Conservation (phyloP, 2,113 vertebrate genomes). For the Limanda limanda region DNA sequence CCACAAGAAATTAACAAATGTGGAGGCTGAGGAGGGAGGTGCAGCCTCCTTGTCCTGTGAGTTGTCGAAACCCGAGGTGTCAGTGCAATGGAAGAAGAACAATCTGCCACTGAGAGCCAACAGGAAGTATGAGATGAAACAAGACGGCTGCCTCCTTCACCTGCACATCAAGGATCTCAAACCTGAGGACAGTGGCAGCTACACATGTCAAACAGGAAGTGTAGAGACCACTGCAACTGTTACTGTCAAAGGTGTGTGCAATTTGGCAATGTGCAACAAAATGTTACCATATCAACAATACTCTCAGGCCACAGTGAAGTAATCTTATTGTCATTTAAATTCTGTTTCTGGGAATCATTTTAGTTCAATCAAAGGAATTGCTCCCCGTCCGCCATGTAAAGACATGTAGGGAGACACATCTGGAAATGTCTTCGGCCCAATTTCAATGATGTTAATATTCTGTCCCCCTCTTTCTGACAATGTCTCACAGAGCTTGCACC, state of each 20-base stretch:
- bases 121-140: slow-evolving; percentile 86
- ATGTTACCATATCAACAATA: neutral
- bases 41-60: slow-evolving; percentile 81
- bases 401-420: too few relatives aligned
- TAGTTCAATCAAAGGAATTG: neutral
- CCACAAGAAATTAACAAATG: slow-evolving; percentile 75
- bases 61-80: slow-evolving; percentile 77
- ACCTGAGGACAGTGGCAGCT: slow-evolving; percentile 82
- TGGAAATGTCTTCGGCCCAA: neutral
- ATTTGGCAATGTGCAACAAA: neutral
- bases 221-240: slow-evolving; percentile 49
- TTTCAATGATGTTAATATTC: too few relatives aligned
- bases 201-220: slow-evolving; percentile 66
- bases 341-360: neutral
- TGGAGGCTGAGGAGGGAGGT: slow-evolving; percentile 81
- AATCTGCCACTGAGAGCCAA: slow-evolving; percentile 72
- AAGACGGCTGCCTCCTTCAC: slow-evolving; percentile 78
- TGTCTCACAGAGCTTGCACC: neutral
- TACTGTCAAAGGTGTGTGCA: slow-evolving; percentile 77
- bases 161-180: slow-evolving; percentile 82
- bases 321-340: neutral
- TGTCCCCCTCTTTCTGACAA: neutral
- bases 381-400: neutral
- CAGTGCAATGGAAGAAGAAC: slow-evolving; percentile 79
- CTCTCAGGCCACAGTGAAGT: neutral